Base-by-base conservation (phyloP, 1,140 invertebrate genomes). In the Homarus americanus region DNA sequence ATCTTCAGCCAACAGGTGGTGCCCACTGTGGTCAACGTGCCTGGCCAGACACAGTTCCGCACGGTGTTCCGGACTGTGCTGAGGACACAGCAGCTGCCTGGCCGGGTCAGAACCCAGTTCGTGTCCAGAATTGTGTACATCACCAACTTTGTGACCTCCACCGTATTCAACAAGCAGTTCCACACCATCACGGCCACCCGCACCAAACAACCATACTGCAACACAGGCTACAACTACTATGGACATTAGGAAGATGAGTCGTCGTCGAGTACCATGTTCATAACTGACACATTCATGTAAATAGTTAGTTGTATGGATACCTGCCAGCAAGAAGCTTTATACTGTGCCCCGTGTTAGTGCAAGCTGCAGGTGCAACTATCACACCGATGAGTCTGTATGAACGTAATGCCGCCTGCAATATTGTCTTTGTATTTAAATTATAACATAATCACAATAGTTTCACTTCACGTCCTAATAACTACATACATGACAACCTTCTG, bases 131-230 rank as follows among this genome's bases (percentile, higher is more conserved):
- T 73, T 24, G 44, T 86, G 49, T 44, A 79, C 58, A 91, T 80
- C 73, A 85, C 89, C 53, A 91, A 85, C 73, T 80, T 53, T 38
- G 49, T 91, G 34, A 91, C 89, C 17, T 91, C 89, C 0, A 91
- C 82, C 17, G 53, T 82, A 12, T 38, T 80, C 28, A 72, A 91
- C 34, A n/a, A 20, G 2, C 38, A 82, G 36, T 49, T 32, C 28
- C 24, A 49, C 53, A 91, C 89, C n/a, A 24, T 72, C 10, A 49
- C 76, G 10, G 32, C 49, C 12, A 91, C 89, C 20, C 73, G 41
- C 2, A 91, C 89, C 69, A 36, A 53, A 44, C 49, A 63, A 40
- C 73, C 87, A n/a, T 20, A 76, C 63, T 85, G 82, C 75, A 88
- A 75, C 66, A 76, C 76, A 7, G 83, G 73, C 32, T 44, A 32